Conservation (phyloP, 1,140 invertebrate species). For the Lethrus apterus region DNA sequence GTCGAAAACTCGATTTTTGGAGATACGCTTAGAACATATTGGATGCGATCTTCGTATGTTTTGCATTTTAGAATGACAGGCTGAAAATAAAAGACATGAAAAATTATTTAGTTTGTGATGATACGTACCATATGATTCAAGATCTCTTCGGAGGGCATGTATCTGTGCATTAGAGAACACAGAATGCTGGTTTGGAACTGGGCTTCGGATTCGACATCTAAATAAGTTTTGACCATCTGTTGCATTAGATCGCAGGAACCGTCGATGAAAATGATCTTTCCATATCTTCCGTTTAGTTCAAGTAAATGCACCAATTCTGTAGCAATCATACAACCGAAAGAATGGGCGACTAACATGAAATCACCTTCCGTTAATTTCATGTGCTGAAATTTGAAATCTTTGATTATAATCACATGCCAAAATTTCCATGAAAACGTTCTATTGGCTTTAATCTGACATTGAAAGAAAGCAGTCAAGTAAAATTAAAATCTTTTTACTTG, state of each 20-base stretch:
- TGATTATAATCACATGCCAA: too few species aligned
- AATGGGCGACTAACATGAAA: conserved; percentile 59
- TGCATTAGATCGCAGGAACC: conserved; percentile 51
- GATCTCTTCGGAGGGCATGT: conserved; percentile 47
- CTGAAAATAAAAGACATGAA: background rate
- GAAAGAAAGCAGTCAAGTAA: too few species aligned
- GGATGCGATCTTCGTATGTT: background rate
- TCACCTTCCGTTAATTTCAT: too few species aligned
- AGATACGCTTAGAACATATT: conserved; percentile 31
- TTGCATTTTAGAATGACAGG: background rate
- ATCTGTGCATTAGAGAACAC: conserved; percentile 44
- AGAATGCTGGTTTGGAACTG: conserved; percentile 50
- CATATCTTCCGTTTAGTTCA: conserved; percentile 49
- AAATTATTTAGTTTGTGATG: background rate
- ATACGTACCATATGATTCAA: conserved; percentile 42
- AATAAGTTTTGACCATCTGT: conserved; percentile 39
- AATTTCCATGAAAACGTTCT: too few species aligned
- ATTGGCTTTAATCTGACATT: too few species aligned
- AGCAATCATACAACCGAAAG: conserved; percentile 54
- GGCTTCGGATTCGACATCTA: conserved; percentile 42
- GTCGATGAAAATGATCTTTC: conserved; percentile 50
- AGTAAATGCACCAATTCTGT: conserved; percentile 49
- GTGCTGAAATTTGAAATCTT: too few species aligned
- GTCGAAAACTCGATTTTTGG: conserved; percentile 39
- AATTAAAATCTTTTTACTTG: too few species aligned